phyloP scores from a whole-genome alignment of 2,797 vertebrate genomes.

The Intellagama lesueurii region DNA sequence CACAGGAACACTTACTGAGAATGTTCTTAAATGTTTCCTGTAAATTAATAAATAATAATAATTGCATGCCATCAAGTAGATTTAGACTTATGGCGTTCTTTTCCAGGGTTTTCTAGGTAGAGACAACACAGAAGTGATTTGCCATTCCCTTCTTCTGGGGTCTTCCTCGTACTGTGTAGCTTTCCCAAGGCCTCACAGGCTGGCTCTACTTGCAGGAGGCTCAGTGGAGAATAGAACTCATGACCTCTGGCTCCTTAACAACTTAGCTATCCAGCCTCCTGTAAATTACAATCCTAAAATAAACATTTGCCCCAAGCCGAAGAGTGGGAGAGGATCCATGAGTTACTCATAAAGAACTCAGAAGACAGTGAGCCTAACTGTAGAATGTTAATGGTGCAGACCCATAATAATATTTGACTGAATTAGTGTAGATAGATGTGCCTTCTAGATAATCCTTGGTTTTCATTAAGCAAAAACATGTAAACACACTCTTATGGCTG shows the following conservation, averaged over 20 bases:
- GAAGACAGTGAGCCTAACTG: conserved; percentile 1
- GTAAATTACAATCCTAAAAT: neutral
- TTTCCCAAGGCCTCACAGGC: no score
- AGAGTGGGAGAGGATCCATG: neutral
- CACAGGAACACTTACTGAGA: conserved; percentile 1
- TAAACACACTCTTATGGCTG: neutral
- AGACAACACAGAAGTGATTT: no score
- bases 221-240: no score
- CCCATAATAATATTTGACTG: neutral
- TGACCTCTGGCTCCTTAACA: no score
- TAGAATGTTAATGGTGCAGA: neutral
- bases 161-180: no score
- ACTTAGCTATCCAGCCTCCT: neutral
- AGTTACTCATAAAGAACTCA: neutral
- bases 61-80: no score
- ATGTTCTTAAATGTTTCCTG: no score
- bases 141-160: no score
- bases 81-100: no score
- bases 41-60: neutral
- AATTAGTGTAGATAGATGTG: neutral
- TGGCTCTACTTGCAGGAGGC: no score
- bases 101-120: no score
- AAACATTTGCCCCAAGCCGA: neutral
- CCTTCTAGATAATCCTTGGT: neutral
- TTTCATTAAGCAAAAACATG: conserved; percentile 27